Evolutionary conservation across 2,797 vertebrate genomes (phyloP).

Genomic region (Pangasius krempfi): DNA sequence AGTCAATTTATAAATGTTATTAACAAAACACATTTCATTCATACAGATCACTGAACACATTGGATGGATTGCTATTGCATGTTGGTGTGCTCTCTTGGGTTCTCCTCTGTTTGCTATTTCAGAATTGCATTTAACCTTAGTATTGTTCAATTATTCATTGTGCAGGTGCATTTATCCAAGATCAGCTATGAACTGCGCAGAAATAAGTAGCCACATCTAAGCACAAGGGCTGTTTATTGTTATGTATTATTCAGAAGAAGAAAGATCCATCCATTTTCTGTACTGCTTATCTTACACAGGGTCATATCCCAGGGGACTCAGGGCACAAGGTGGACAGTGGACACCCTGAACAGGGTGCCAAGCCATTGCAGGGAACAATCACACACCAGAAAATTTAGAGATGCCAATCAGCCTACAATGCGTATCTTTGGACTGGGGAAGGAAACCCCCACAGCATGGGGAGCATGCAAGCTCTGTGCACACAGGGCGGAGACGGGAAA

Average conservation of each 20-base stretch:
- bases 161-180: neutral
- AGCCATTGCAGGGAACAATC: no score
- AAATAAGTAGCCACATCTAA: neutral
- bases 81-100: neutral
- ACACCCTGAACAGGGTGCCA: no score
- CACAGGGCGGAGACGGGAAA: no score
- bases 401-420: no score
- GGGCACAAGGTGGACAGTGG: no score
- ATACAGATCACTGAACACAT: constrained; percentile 5
- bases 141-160: neutral
- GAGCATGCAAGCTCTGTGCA: no score
- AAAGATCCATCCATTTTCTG: no score
- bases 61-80: neutral
- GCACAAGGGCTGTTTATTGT: neutral
- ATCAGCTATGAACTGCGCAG: neutral
- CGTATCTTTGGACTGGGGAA: no score
- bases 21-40: neutral
- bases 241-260: neutral
- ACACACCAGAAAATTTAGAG: no score
- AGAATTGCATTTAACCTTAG: neutral
- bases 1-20: neutral
- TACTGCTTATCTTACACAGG: no score
- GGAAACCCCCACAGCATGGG: no score
- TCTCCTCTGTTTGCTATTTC: neutral
- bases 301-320: no score